These are phyloP conservation scores for Drosophila subsilvestris DNA, from an alignment of 2,888 invertebrate genomes.

Conservation along the genomic window DNA sequence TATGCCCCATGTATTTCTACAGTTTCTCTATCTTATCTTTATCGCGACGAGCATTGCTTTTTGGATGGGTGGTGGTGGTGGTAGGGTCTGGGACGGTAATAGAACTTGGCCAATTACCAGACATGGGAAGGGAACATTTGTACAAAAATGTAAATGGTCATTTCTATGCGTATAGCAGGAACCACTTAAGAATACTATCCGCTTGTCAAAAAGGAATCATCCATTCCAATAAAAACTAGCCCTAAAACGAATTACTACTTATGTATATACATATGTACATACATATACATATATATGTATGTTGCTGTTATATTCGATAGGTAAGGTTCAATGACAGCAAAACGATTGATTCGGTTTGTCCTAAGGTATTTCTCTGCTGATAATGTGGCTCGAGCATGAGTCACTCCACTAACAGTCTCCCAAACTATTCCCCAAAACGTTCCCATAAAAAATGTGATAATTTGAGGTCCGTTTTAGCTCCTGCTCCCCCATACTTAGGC, in stretches of 20 bases:
- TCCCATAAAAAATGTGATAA: slow-evolving; percentile 15
- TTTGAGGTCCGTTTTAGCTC: slow-evolving; percentile 16
- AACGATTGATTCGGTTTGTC: slow-evolving; percentile 36
- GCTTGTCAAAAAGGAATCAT: not conserved
- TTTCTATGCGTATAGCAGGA: not conserved
- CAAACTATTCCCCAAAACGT: not conserved
- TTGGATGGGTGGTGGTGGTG: slow-evolving; percentile 6
- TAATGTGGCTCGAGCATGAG: slow-evolving; percentile 27
- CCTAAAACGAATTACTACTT: no score
- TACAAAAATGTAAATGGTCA: not conserved
- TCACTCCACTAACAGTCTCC: slow-evolving; percentile 3
- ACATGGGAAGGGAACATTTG: slow-evolving; percentile 8
- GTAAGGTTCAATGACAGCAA: slow-evolving; percentile 47
- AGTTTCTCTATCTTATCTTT: slow-evolving; percentile 40
- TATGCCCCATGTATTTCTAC: slow-evolving; percentile 26
- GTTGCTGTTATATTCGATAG: slow-evolving; percentile 13
- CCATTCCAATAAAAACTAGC: no score
- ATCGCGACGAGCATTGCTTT: slow-evolving; percentile 9
- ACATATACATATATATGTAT: no score
- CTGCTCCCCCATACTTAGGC: slow-evolving; percentile 24
- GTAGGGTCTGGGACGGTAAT: not conserved
- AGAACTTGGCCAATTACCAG: slow-evolving; percentile 24
- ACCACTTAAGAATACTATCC: not conserved
- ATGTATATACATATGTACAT: no score
- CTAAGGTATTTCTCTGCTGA: slow-evolving; percentile 14